Base-by-base conservation (phyloP, 2,113 vertebrate species). In the Lutjanus erythropterus region DNA sequence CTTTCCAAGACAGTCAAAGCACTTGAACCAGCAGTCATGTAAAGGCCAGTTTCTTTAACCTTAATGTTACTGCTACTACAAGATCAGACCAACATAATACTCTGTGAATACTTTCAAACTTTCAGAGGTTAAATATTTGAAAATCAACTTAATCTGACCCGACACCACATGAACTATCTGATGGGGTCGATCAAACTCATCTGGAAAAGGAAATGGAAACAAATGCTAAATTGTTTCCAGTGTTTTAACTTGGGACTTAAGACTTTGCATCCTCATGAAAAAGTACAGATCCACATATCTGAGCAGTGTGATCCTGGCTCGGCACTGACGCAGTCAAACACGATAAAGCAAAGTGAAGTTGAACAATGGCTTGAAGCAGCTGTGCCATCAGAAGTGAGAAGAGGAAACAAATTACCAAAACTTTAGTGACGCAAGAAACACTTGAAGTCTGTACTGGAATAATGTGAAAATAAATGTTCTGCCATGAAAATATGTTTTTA, bases 171-270 rank as follows among this genome's bases (percentile, higher is more conserved):
- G 44, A 67, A 39, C 25, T 9, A 65, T 25, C 23, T 8, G 0
- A 39, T 1, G 21, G 1, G 18, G 1, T 56, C 27, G 33, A 47
- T 19, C 55, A n/a, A 25, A 46, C 1, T 44, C 7, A 44, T 19
- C 21, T 61, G 52, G 18, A 42, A 42, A 39, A 71, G 27, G 49
- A 25, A 21, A 27, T 56, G 16, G 53, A 58, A 71, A 49, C 42
- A 42, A 52, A 42, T 49, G 39, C 21, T 56, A 2, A 21, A 10
- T 49, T 21, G 3, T 5, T 31, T 62, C 27, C 11, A 23, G 10
- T 56, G 46, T 55, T 69, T 72, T 21, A 39, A 61, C 49, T 15
- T 1, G 15, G 1, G 42, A 42, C n/a, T 35, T 6, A 41, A 12
- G 33, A 31, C 25, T 15, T 5, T 16, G 15, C 46, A 10, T 31